These are phyloP conservation scores for Alauda arvensis DNA, from an alignment of 2,797 vertebrate species.

Conservation along the genomic window DNA sequence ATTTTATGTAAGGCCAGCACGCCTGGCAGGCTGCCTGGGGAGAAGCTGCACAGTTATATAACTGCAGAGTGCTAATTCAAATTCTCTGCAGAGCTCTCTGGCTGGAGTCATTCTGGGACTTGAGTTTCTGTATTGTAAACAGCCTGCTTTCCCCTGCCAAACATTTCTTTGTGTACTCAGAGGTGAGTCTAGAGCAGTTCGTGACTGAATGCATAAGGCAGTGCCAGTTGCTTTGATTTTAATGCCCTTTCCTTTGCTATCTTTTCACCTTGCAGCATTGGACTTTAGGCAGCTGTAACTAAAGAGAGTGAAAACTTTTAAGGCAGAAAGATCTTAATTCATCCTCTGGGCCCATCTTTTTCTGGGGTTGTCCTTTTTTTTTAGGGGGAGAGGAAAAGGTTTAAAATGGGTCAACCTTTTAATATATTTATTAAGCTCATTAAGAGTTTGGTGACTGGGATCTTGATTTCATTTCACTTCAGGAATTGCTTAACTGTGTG, in stretches of 20 bases:
- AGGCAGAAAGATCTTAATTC: not conserved
- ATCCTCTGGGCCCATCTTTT: not conserved
- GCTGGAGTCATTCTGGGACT: slow-evolving; percentile 43
- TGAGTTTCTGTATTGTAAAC: slow-evolving; percentile 48
- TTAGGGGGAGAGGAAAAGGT: not conserved
- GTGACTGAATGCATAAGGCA: slow-evolving; percentile 13
- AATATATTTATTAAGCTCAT: not conserved
- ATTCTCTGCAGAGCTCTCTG: slow-evolving; percentile 44
- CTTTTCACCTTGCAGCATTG: slow-evolving; percentile 15
- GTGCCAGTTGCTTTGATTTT: slow-evolving; percentile 26
- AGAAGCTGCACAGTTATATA: slow-evolving; percentile 47
- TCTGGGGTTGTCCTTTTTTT: not conserved
- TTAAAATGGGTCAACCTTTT: not conserved
- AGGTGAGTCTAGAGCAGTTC: slow-evolving; percentile 42
- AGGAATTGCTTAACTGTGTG: not conserved
- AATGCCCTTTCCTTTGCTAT: not conserved
- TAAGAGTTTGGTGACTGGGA: not conserved
- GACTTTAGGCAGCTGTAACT: not conserved
- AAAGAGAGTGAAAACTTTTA: not conserved
- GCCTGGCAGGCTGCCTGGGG: slow-evolving; percentile 49
- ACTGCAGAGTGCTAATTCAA: slow-evolving; percentile 52
- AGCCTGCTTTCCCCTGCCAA: slow-evolving; percentile 38
- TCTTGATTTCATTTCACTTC: not conserved
- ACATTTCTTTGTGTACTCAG: slow-evolving; percentile 37
- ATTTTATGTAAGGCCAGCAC: slow-evolving; percentile 50